Evolutionary conservation across 1,140 invertebrate genomes (phyloP).

Genomic region (Lordiphosa collinella): DNA sequence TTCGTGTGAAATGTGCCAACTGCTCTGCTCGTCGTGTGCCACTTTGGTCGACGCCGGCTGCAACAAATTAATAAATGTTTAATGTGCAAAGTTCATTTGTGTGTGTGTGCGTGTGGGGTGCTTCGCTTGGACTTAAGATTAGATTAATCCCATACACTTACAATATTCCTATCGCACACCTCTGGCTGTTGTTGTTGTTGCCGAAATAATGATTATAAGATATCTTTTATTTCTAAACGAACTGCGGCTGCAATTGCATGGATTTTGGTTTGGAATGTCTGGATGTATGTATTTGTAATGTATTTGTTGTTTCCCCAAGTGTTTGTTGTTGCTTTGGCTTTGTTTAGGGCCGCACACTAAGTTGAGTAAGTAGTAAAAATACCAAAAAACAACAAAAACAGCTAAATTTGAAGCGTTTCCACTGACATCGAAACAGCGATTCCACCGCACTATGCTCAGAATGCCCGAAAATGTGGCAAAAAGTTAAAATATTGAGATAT

Average conservation of each 20-base stretch:
- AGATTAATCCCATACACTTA: slow-evolving; percentile 28
- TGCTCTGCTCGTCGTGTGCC: slow-evolving; percentile 32
- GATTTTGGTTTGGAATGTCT: slow-evolving; percentile 42
- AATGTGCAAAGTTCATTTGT: slow-evolving; percentile 70
- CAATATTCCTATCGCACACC: slow-evolving; percentile 7
- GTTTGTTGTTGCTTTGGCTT: slow-evolving; percentile 15
- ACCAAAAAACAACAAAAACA: background rate
- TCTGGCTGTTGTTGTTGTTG: background rate
- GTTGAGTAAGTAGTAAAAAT: background rate
- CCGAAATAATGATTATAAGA: slow-evolving; percentile 1
- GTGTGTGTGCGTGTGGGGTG: slow-evolving; percentile 21
- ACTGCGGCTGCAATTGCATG: slow-evolving; percentile 18
- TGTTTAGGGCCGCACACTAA: slow-evolving; percentile 1
- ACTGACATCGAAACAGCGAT: background rate
- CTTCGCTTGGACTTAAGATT: slow-evolving; percentile 22
- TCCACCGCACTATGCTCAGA: no score
- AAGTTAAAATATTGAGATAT: no score
- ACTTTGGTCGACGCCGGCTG: slow-evolving; percentile 13
- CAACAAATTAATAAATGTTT: slow-evolving; percentile 52
- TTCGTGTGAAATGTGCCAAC: slow-evolving; percentile 53
- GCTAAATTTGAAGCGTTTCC: background rate
- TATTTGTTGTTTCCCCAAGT: slow-evolving; percentile 8
- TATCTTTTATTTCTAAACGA: background rate
- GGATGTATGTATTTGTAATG: slow-evolving; percentile 32
- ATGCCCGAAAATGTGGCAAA: no score